Conservation (phyloP, 2,113 vertebrate genomes). For the Etheostoma cragini region DNA sequence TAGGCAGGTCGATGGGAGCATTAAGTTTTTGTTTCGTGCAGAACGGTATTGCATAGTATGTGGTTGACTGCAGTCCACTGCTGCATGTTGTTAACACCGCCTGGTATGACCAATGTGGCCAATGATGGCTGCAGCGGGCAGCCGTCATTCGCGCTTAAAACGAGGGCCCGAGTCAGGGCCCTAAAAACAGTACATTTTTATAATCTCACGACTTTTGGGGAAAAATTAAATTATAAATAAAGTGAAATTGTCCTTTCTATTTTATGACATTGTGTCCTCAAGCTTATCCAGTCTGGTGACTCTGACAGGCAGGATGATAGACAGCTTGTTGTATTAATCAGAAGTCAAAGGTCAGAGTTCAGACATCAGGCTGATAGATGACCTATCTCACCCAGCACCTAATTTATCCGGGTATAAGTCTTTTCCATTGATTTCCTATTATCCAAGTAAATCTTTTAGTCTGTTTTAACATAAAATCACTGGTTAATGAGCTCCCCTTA, state of each 20-base stretch:
- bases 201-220: not conserved
- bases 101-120: not conserved
- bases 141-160: not conserved
- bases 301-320: conserved; percentile 24
- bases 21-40: conserved; percentile 20
- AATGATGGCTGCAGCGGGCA: not conserved
- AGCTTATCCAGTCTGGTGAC: not conserved
- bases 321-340: conserved; percentile 24
- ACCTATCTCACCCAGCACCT: conserved; percentile 45
- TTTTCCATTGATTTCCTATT: conserved; percentile 68
- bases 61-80: not conserved
- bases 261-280: conserved; percentile 15
- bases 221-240: not conserved
- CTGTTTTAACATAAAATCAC: conserved; percentile 59
- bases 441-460: conserved; percentile 51
- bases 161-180: not conserved
- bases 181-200: not conserved
- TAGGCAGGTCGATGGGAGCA: conserved; percentile 11
- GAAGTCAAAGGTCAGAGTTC: conserved; percentile 67
- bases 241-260: conserved; percentile 16
- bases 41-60: not conserved
- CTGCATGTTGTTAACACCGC: not conserved
- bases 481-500: conserved; percentile 65
- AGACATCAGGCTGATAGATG: conserved; percentile 53
- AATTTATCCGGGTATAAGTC: conserved; percentile 38